Evolutionary conservation across 2,797 vertebrate genomes (phyloP), one percentile per base, ranked within the genome.

Genomic region (Myripristis jacobus): DNA sequence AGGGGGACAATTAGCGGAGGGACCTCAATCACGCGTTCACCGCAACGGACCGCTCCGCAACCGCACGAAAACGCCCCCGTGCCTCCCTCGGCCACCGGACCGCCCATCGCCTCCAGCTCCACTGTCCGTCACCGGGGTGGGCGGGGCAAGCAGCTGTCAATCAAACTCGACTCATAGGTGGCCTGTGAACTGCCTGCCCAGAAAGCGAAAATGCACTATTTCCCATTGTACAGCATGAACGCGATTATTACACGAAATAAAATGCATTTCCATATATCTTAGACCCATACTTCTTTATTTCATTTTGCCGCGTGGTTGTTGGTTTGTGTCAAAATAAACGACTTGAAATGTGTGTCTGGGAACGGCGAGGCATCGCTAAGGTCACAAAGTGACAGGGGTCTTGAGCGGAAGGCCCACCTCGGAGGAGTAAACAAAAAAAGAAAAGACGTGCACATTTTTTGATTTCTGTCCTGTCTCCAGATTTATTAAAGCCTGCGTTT

Each of bases 41-140:
- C 90, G 93, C 92, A 92, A 90, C 89, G 73, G 77, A 86, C 77
- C 78, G 86, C 67, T 82, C 92, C 80, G 91, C 90, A 92, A 91
- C 92, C 89, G 87, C 89, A 91, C 88, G 83, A 92, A 91, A 92
- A 92, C 92, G 88, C 92, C 92, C 92, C 93, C 89, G 90, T 90
- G 79, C 84, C 86, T 89, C 85, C 93, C 86, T 80, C 73, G 68
- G 77, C 76, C n/a, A 53, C 69, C 83, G 80, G 55, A 66, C 80
- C 90, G 88, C 91, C 90, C 75, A 87, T 75, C 56, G 48, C 64
- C 43, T 61, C 72, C n/a, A 21, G 51, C 61, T 51, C 31, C 34
- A 25, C 57, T 82, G 86, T 86, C 80, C 47, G 79, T 91, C 89
- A 89, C 19, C 1, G 0, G 7, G 6, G 7, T 69, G 75, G 92